A percentile compares a stretch with the other conserved stretches of the same genome.
Conservation (phyloP, 1,140 invertebrate genomes). For the Anagrus nilaparvatae region DNA sequence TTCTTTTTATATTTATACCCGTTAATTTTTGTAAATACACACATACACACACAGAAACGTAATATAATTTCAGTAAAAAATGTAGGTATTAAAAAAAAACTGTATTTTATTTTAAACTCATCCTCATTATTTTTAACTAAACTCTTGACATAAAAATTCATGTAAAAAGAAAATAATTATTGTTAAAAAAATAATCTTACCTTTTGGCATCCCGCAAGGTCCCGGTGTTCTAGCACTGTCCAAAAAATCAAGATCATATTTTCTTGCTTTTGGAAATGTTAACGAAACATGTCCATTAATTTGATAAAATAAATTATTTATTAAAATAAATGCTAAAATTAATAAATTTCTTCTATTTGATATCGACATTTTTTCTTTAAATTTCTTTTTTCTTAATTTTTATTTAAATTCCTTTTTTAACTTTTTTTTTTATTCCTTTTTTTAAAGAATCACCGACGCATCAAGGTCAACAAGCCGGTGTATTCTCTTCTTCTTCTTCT, state of each 20-base stretch:
- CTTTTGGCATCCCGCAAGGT: conserved; percentile 94
- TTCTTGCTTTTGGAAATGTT: conserved; percentile 75
- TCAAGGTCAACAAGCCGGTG: conserved; percentile 5
- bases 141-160: background rate
- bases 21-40: no score
- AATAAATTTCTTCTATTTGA: conserved; percentile 18
- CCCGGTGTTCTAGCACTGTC: conserved; percentile 81
- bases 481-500: no score
- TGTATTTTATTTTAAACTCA: no score
- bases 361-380: conserved; percentile 12
- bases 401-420: conserved; percentile 3
- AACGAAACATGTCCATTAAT: conserved; percentile 63
- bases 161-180: conserved; percentile 1
- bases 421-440: conserved; percentile 14
- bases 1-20: no score
- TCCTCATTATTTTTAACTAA: no score
- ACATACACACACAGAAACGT: no score
- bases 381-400: background rate
- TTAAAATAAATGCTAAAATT: conserved; percentile 20
- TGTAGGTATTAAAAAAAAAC: no score
- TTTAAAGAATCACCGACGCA: conserved; percentile 15
- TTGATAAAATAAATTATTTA: conserved; percentile 21
- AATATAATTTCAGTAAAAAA: no score
- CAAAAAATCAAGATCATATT: conserved; percentile 87
- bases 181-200: conserved; percentile 45